Evolutionary conservation across 2,888 invertebrate species (phyloP), one percentile per base, ranked within the genome.

Genomic region (Eudasyphora cyanicolor): DNA sequence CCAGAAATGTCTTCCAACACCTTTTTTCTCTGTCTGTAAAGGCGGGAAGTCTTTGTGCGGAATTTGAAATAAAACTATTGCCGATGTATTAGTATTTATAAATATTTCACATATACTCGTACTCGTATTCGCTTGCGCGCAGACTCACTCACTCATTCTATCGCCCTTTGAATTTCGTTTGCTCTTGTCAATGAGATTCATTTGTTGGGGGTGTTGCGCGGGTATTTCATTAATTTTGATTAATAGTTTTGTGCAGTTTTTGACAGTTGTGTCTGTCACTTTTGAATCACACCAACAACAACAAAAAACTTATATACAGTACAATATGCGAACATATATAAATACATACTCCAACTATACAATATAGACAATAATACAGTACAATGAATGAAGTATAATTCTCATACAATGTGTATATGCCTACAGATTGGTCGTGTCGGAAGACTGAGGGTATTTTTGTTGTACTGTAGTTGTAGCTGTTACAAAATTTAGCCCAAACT

Each of bases 241-340:
- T 86, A 86, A 86, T 87, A 85, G 87, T 86, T 84, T 79, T 86
- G 75, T 79, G 79, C 85, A 85, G 84, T 84, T 86, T 85, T 82
- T 86, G 86, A 85, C 85, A 86, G 82, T 85, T 85, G 74, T 64
- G 86, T 75, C 82, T 86, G 86, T 86, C 87, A 86, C 76, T 73
- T 42, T 67, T 19, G 14, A 67, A 67, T 67, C 42, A 67, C 24
- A 42, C 35, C 17, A 17, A 5, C 32, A 32, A 27, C 57, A 57
- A 8, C 62, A 62, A 19, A 38, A 64, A 64, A n/a, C n/a, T 64
- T 8, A 64, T 19, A 38, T 64, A 38, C 21, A 38, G 10, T n/a
- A 32, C 62, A 62, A 35, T n/a, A n/a, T 17, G 32, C 54, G 12
- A 24, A 54, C 54, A n/a, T n/a, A n/a, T n/a, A n/a, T n/a, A n/a